phyloP scores from a whole-genome alignment of 2,888 invertebrate genomes.

The Nysson spinosus region DNA sequence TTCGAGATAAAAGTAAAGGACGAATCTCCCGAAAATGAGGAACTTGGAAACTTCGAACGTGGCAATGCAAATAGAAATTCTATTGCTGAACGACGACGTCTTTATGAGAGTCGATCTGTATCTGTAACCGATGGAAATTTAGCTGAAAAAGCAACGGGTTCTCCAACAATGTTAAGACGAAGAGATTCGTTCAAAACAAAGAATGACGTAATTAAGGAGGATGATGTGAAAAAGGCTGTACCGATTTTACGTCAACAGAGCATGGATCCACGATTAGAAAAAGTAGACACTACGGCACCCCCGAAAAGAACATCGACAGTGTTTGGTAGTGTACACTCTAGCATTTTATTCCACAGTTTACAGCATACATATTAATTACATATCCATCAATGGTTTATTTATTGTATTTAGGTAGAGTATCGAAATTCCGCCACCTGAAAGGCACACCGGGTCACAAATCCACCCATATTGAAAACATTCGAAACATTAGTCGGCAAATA shows the following conservation, averaged over 20 bases:
- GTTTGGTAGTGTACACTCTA: too few relatives aligned
- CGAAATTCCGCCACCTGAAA: constrained; percentile 95
- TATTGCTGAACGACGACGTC: constrained; percentile 87
- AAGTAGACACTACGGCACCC: constrained; percentile 80
- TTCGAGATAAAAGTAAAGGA: constrained; percentile 80
- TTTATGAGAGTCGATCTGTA: constrained; percentile 87
- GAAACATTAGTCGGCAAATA: constrained; percentile 93
- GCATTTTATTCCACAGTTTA: too few relatives aligned
- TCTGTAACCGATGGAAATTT: constrained; percentile 83
- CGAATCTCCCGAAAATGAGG: constrained; percentile 79
- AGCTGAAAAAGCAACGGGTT: constrained; percentile 79
- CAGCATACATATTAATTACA: too few relatives aligned
- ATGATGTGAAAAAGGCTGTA: constrained; percentile 76
- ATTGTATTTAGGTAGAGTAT: constrained; percentile 83
- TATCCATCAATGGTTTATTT: constrained; percentile 6
- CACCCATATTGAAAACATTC: constrained; percentile 93
- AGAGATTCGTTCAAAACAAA: constrained; percentile 85
- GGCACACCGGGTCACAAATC: constrained; percentile 94
- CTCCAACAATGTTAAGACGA: constrained; percentile 86
- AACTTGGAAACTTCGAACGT: constrained; percentile 79
- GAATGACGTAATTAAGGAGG: constrained; percentile 79
- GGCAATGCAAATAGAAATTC: constrained; percentile 83
- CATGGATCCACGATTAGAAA: constrained; percentile 77
- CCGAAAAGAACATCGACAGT: constrained; percentile 92
- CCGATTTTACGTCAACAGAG: constrained; percentile 79